Base-by-base conservation (phyloP, 1,140 invertebrate genomes). In the Cyclargus thomasi region DNA sequence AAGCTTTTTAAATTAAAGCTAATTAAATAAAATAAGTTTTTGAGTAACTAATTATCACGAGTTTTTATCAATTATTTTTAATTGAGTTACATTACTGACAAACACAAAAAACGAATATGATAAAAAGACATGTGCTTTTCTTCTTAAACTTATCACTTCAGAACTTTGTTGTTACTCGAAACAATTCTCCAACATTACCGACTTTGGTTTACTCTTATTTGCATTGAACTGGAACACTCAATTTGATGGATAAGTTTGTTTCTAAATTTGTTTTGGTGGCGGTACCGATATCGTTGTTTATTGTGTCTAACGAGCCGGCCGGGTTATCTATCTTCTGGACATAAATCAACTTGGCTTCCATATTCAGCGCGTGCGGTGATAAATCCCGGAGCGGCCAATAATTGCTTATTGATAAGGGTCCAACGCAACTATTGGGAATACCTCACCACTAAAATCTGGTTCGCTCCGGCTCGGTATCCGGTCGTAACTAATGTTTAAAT, bases 221-320 rank as follows among this genome's bases (percentile, higher is more conserved):
- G 39, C 11, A 16, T 47, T 47, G 39, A 47, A 8, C 36, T 47
- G 11, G 39, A 14, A 47, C 10, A 47, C 29, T 29, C 5, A 47
- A 47, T 47, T 47, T 47, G 39, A 16, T 47, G 39, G 39, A 47
- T 47, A 16, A 14, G 10, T 47, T 47, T 2, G 39, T 47, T 47
- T 47, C 39, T 47, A 47, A 47, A 11, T 47, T 47, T 47, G 39
- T 47, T 47, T 47, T 47, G 14, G 39, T 47, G 18, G 8, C 55
- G 17, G 55, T 20, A 21, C 18, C 10, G 55, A 21, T 59, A 59
- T 59, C 55, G 7, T 18, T 59, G 55, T 59, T 59, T 55, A 55
- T 55, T 59, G 55, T 20, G 53, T 55, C 18, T 59, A 59, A 20
- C 20, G 55, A 59, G 55, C 55, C 18, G 18, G 55, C 55, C 55